Base-by-base conservation (phyloP, 2,797 vertebrate genomes). In the Sparidentex hasta region DNA sequence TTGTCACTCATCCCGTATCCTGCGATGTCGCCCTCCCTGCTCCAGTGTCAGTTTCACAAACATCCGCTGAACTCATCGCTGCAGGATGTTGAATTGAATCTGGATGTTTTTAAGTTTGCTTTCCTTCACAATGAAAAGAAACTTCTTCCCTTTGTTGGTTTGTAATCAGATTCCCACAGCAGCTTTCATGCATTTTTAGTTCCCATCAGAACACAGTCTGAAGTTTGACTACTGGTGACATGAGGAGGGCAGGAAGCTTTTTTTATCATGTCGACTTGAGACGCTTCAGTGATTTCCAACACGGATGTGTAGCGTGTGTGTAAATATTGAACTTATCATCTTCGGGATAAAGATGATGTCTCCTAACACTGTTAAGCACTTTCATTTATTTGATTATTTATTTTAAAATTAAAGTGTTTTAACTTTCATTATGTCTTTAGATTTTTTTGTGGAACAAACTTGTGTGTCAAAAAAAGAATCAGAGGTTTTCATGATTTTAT, bases 351-450 rank as follows among this genome's bases (percentile, higher is more conserved):
- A 58, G 21, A 23, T 62, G 54, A 21, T 52, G 52, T 87, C 48
- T 74, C 47, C 7, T 68, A 43, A 79, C 79, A 89, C 78, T 83
- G 76, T 83, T 55, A 88, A 83, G 91, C 88, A 95, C 90, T 90
- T 94, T 91, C 41, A 67, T 78, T 52, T 84, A 78, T 80, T 85
- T 90, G 71, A 91, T 74, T 81, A 91, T 93, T 95, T 93, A 94
- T 94, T 90, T 90, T 76, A 62, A 80, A 92, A 89, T 93, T 89
- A 92, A 93, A 58, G 73, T 44, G 67, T 89, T 87, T 71, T 59
- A 80, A 41, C 58, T 56, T 77, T 43, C 1, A 55, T 38, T 18
- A 2, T 59, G 21, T 67, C 9, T 74, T 27, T 1, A 47, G 27
- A 1, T 16, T 38, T 14, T 4, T 8, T 13, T 16, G 1, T 20